Evolutionary conservation across 2,888 invertebrate genomes (phyloP), one percentile per base, ranked within the genome.

Genomic region (Aporophyla lueneburgensis): DNA sequence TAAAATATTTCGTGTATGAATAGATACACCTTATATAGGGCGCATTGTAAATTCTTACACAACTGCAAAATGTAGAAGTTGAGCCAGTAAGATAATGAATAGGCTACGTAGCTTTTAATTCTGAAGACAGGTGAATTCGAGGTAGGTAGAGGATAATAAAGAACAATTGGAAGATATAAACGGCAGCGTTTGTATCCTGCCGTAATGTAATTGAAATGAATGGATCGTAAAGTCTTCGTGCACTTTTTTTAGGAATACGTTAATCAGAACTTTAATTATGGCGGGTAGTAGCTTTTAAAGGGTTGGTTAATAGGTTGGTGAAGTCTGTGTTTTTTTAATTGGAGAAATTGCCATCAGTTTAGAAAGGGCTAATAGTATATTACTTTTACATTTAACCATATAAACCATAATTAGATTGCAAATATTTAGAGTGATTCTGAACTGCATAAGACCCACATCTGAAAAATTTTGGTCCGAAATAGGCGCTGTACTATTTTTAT

Each of bases 81-180:
- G 21, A 65, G 14, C 27, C 53, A 40, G 59, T 12, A 27, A 12
- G 27, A 59, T 72, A 81, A 75, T 75, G 51, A 65, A 71, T 73
- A 69, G 72, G 24, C 63, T 68, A 46, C 33, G 49, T 58, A 33
- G n/a, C 27, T 49, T 54, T 61, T 80, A 78, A 75, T 83, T 77
- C 53, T 61, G n/a, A 54, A 56, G 51, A 70, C 82, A 76, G 74
- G 82, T 84, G 82, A 78, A 68, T 68, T 84, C 19, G 5, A 75
- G 74, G 69, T 82, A n/a, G 67, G 75, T 73, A 62, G n/a, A 61
- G 5, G 27, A 58, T 71, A 76, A 73, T 76, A 74, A 81, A 81
- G 66, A 81, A 72, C 85, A 74, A 85, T 85, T 81, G 77, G 46
- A 80, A 84, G 51, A 56, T 65, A 63, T 73, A 71, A 83, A 81